Conservation (phyloP, 2,888 invertebrate species). For the Hemicrepidius hirtus region DNA sequence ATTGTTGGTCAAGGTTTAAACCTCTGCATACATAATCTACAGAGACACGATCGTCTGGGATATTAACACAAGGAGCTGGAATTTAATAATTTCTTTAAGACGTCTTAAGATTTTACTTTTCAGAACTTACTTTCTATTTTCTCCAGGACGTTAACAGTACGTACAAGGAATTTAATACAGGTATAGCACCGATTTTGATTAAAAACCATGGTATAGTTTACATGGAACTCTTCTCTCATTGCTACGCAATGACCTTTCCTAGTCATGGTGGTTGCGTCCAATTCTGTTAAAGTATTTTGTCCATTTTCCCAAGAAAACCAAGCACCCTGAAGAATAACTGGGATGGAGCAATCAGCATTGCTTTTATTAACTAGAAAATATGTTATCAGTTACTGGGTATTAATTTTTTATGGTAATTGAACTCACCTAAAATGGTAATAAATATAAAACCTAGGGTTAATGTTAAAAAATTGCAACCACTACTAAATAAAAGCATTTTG, state of each 20-base stretch:
- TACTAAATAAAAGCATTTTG: not conserved
- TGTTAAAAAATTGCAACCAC: not conserved
- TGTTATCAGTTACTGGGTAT: not conserved
- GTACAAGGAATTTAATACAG: slow-evolving; percentile 88
- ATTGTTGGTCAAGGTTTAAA: slow-evolving; percentile 85
- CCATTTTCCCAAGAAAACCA: slow-evolving; percentile 96
- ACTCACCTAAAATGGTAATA: not conserved
- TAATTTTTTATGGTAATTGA: not conserved
- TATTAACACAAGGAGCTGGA: slow-evolving; percentile 83
- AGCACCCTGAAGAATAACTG: slow-evolving; percentile 85
- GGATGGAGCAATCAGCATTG: slow-evolving; percentile 80
- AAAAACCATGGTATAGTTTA: slow-evolving; percentile 91
- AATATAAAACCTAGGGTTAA: not conserved
- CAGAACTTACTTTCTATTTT: slow-evolving; percentile 85
- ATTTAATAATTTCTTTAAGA: not conserved
- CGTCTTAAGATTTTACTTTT: no score
- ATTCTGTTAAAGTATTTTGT: slow-evolving; percentile 86
- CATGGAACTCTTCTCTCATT: slow-evolving; percentile 82
- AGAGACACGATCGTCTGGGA: slow-evolving; percentile 79
- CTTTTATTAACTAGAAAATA: slow-evolving; percentile 8
- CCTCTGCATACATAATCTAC: slow-evolving; percentile 85
- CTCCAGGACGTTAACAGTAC: slow-evolving; percentile 92
- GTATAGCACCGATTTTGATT: slow-evolving; percentile 83
- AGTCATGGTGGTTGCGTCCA: slow-evolving; percentile 87
- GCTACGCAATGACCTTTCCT: slow-evolving; percentile 83